Conservation (phyloP, 2,113 vertebrate genomes). For the Chrysochloris asiatica region DNA sequence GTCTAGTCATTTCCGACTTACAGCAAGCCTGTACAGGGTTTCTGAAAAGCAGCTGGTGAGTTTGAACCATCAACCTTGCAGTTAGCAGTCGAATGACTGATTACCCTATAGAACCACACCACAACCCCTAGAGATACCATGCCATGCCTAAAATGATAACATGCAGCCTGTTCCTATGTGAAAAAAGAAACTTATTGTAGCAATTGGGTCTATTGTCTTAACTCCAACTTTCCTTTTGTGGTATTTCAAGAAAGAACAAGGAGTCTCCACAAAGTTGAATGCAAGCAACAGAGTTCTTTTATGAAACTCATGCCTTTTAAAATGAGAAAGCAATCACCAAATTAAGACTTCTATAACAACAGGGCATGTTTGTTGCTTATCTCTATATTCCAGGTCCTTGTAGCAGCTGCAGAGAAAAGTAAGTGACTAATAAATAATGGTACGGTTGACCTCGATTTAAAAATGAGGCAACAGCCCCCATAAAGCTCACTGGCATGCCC, state of each 20-base stretch:
- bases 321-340: background rate
- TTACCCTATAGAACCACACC: too few relatives aligned
- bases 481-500: background rate
- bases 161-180: background rate
- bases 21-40: too few relatives aligned
- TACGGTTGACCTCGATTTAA: background rate
- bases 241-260: background rate
- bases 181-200: background rate
- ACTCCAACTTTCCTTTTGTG: background rate
- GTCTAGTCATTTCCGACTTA: too few relatives aligned
- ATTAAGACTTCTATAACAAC: background rate
- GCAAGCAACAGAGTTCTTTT: background rate
- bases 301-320: conserved; percentile 1
- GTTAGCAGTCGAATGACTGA: too few relatives aligned
- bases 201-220: background rate
- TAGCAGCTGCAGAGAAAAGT: background rate
- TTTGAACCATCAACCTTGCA: too few relatives aligned
- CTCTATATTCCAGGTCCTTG: background rate
- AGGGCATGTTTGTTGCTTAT: background rate
- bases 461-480: background rate
- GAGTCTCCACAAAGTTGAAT: background rate
- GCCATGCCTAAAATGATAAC: background rate
- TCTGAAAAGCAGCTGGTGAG: too few relatives aligned
- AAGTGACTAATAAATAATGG: background rate
- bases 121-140: too few relatives aligned